Conservation (phyloP, 2,888 invertebrate species). For the Cremastinae sp. region DNA sequence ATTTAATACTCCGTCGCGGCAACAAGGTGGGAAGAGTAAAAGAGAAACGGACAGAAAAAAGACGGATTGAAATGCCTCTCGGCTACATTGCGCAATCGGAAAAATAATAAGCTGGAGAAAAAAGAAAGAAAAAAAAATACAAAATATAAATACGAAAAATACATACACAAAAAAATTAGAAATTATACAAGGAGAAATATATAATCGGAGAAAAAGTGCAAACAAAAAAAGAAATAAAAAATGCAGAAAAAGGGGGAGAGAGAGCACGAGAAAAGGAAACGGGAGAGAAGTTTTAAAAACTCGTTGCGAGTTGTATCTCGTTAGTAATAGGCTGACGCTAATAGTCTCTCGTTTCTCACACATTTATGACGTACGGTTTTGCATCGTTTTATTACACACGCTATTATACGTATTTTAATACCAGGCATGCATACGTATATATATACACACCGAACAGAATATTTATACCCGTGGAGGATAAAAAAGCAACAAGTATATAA, state of each 20-base stretch:
- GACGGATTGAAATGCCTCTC: constrained; percentile 21
- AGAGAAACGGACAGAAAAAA: constrained; percentile 22
- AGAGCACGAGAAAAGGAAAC: constrained; percentile 18
- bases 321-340: constrained; percentile 49
- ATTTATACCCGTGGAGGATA: neutral
- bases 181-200: too few relatives aligned
- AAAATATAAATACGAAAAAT: neutral
- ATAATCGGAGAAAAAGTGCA: neutral
- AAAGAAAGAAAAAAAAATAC: neutral
- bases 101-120: constrained; percentile 40
- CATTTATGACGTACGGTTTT: constrained; percentile 43
- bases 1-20: constrained; percentile 2
- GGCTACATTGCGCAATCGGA: constrained; percentile 51
- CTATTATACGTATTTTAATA: constrained; percentile 22
- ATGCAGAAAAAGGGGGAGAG: neutral
- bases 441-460: neutral
- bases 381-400: constrained; percentile 12
- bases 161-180: neutral
- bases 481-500: neutral
- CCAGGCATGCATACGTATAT: too few relatives aligned
- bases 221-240: neutral
- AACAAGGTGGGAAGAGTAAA: neutral
- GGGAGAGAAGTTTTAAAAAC: constrained; percentile 39
- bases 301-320: constrained; percentile 41
- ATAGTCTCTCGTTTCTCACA: constrained; percentile 49